Evolutionary conservation across 2,797 vertebrate species (phyloP).

Genomic region (Lacerta viridis): DNA sequence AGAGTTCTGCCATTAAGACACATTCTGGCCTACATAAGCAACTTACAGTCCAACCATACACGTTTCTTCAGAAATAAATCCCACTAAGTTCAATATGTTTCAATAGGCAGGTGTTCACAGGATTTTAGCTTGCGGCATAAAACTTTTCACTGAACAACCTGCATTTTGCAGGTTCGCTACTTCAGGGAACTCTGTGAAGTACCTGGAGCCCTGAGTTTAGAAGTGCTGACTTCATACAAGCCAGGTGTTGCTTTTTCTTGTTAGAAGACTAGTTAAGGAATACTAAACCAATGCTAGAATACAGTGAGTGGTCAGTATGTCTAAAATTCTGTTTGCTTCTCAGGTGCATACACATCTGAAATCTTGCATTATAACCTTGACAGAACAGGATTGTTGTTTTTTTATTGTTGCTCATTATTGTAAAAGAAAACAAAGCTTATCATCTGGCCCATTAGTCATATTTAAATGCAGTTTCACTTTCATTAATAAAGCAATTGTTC

Average conservation of each 20-base stretch:
- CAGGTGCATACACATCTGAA: background rate
- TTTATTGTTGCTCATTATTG: no score
- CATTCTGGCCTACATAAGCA: background rate
- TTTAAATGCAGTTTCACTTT: background rate
- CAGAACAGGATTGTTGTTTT: no score
- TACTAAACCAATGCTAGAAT: background rate
- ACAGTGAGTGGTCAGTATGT: background rate
- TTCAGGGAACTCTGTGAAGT: background rate
- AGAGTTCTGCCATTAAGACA: background rate
- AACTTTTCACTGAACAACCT: background rate
- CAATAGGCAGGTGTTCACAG: background rate
- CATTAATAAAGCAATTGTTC: background rate
- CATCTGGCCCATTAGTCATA: background rate
- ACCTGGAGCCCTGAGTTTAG: background rate
- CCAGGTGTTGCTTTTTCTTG: background rate
- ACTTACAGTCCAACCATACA: background rate
- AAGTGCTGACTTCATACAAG: background rate
- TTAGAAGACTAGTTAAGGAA: background rate
- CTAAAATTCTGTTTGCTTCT: background rate
- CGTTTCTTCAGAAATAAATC: background rate
- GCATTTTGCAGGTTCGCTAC: background rate
- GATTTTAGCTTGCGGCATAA: background rate
- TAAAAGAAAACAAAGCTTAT: no score
- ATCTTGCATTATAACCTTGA: background rate
- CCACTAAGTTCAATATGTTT: background rate